These are phyloP conservation scores for Scolopax mira DNA, from an alignment of 2,113 vertebrate species.

Conservation along the genomic window DNA sequence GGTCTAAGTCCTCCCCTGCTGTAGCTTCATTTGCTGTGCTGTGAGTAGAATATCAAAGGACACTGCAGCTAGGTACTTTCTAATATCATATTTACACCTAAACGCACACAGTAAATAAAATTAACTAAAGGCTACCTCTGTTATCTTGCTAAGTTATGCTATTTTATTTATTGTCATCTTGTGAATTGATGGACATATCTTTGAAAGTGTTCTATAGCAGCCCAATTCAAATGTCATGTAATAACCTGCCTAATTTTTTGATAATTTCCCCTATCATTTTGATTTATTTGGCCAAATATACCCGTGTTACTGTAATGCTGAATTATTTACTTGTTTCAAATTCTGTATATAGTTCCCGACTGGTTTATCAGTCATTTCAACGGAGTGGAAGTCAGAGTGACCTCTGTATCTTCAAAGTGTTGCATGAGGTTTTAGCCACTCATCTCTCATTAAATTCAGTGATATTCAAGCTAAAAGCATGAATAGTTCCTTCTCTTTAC, in stretches of 20 bases:
- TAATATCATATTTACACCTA: neutral
- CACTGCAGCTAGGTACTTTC: neutral
- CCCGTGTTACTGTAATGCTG: neutral
- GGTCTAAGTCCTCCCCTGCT: neutral
- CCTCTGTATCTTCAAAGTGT: neutral
- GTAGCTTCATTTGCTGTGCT: neutral
- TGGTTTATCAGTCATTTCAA: neutral
- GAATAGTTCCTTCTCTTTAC: neutral
- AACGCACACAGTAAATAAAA: neutral
- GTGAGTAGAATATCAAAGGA: neutral
- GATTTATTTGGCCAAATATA: neutral
- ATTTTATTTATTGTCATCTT: neutral
- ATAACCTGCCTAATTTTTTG: neutral
- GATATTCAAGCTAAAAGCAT: slow-evolving; percentile 8
- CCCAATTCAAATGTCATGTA: neutral
- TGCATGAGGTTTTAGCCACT: neutral
- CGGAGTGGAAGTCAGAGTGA: neutral
- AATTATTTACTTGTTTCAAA: neutral
- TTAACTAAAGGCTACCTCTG: neutral
- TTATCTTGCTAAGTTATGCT: neutral
- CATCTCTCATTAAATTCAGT: slow-evolving; percentile 32
- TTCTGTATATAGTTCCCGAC: neutral
- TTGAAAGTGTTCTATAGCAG: neutral
- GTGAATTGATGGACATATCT: neutral
- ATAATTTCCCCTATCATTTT: neutral